phyloP scores from a whole-genome alignment of 2,888 invertebrate genomes.

The Boloria selene region DNA sequence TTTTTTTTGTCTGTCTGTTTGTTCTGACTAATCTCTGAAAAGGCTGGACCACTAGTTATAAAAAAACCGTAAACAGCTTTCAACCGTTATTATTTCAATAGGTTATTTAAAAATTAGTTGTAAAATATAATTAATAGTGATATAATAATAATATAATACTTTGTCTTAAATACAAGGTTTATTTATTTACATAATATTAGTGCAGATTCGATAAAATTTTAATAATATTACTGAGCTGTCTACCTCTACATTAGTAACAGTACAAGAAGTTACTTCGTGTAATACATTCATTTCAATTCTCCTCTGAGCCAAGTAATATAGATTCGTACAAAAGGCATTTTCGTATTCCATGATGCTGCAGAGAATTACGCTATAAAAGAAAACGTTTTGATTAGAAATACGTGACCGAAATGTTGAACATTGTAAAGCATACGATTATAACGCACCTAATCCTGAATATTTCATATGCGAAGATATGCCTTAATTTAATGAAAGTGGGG shows the following conservation, averaged over 20 bases:
- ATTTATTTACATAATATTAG: too few relatives aligned
- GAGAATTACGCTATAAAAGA: constrained; percentile 31
- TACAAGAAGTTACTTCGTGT: neutral
- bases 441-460: constrained; percentile 18
- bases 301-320: constrained; percentile 18
- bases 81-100: too few relatives aligned
- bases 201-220: too few relatives aligned
- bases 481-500: constrained; percentile 14
- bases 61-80: too few relatives aligned
- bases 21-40: too few relatives aligned
- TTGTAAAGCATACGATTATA: constrained; percentile 15
- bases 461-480: constrained; percentile 8
- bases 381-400: constrained; percentile 35
- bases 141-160: too few relatives aligned
- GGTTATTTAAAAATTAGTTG: too few relatives aligned
- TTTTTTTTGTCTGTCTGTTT: too few relatives aligned
- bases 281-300: constrained; percentile 20
- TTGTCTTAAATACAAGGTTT: too few relatives aligned
- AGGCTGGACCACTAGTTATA: too few relatives aligned
- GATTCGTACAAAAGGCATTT: constrained; percentile 22
- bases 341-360: constrained; percentile 23
- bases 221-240: too few relatives aligned
- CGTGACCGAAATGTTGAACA: constrained; percentile 24
- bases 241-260: neutral
- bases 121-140: too few relatives aligned